Evolutionary conservation across 2,888 invertebrate genomes (phyloP), one percentile per base, ranked within the genome.

Genomic region (Stomorhina lunata): DNA sequence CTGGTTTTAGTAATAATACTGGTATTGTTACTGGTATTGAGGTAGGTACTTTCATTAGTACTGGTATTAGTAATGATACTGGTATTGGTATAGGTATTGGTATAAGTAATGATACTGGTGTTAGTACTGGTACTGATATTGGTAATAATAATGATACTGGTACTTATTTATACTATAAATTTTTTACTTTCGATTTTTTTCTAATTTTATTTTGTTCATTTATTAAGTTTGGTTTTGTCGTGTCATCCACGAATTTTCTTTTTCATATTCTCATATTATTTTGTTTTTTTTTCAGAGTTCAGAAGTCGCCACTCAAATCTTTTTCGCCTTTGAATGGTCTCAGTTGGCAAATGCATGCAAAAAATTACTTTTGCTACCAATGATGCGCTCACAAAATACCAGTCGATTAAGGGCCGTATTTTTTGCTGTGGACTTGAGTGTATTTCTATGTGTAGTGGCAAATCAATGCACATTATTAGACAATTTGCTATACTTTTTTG

Each of bases 401-500:
- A 48, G 61, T 43, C 43, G 61, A 29, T 43, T 81, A 17, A 53
- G 25, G 32, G 81, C 48, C n/a, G 55, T 72, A 0, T 73, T 81
- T 43, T 81, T 81, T 48, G 59, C 65, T 2, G 20, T 77, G 34
- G 81, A 81, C 32, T 73, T 81, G 37, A 81, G 17, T 73, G 61
- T 81, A 20, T 81, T 59, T 77, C 68, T 81, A 68, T 81, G 81
- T 77, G 81, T 81, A 78, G n/a, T n/a, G n/a, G n/a, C n/a, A n/a
- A n/a, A n/a, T n/a, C n/a, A n/a, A n/a, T n/a, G n/a, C n/a, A n/a
- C n/a, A n/a, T n/a, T n/a, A n/a, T n/a, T n/a, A n/a, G n/a, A n/a
- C n/a, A n/a, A n/a, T n/a, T n/a, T n/a, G n/a, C n/a, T n/a, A n/a
- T n/a, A n/a, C n/a, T n/a, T n/a, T n/a, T 25, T 69, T 55, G 9